Percentiles rank a stretch among this genome's conserved stretches.
phyloP scores from a whole-genome alignment of 2,113 vertebrate species.

The Zosterops lateralis region DNA sequence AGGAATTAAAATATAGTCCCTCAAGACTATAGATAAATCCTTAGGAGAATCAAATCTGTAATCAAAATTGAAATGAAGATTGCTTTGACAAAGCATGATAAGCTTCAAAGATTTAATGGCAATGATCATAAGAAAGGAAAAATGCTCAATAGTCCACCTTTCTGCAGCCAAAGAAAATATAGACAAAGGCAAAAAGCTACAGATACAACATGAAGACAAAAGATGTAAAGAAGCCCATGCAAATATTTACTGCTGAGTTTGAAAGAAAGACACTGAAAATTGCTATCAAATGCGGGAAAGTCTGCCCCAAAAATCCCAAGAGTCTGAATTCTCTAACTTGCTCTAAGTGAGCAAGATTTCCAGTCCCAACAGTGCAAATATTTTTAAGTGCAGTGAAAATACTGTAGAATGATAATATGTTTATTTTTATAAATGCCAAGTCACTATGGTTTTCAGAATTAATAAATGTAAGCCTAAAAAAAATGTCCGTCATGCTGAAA shows the following conservation, averaged over 20 bases:
- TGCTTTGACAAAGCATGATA: not conserved
- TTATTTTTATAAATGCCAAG: not conserved
- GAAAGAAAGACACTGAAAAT: not conserved
- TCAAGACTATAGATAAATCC: not conserved
- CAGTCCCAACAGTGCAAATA: not conserved
- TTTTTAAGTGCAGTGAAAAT: not conserved
- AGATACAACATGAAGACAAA: not conserved
- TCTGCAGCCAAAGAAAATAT: conserved; percentile 8
- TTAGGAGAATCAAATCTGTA: not conserved
- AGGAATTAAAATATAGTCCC: not conserved
- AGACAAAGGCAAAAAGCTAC: not conserved
- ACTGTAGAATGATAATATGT: not conserved
- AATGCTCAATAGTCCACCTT: not conserved
- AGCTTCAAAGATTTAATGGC: not conserved
- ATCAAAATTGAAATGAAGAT: not conserved
- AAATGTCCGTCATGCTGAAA: not conserved
- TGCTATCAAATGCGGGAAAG: not conserved
- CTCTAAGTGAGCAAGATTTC: not conserved
- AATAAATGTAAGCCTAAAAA: not conserved
- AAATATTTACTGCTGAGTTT: conserved; percentile 5
- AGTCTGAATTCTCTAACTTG: not conserved
- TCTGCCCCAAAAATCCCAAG: not conserved
- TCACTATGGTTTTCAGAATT: not conserved
- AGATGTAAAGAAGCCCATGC: not conserved
- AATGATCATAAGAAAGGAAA: not conserved